Base-by-base conservation (phyloP, 2,113 vertebrate species). In the Azemiops feae region DNA sequence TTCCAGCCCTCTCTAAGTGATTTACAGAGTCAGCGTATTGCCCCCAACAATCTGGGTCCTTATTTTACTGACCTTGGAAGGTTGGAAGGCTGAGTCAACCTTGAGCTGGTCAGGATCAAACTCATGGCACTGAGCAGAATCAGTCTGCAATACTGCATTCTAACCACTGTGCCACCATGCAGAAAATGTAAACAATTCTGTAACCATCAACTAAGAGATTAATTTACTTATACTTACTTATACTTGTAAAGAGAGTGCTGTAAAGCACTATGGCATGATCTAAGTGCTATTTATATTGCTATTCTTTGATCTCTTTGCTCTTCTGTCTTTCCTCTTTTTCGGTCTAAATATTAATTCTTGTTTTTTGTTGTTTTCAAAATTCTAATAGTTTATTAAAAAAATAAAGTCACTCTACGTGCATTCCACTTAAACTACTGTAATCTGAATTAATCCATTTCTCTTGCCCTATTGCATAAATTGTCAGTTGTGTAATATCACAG, bases 401-500 rank as follows among this genome's bases (percentile, higher is more conserved):
- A 34, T 69, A 34, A 69, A 69, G 34, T 81, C 34, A 81, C 5
- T 45, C 7, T 53, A 39, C 6, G 18, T 64, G 30, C 25, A 47
- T 58, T n/a, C 14, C 53, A 47, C 27, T 47, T 27, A 91, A 91
- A 0, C 34, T 91, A 34, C 2, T 85, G 22, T 92, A 92, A 88
- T 2, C 2, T 4, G 92, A 92, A 52, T 0, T 53, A 85, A 91
- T 3, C 58, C 91, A 95, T 92, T 93, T 93, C 85, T 92, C n/a
- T 88, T 0, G 3, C 85, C 91, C 23, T 20, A 58, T 91, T 94
- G 92, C 53, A 8, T 47, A 34, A 20, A 1, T 30, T 34, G 87
- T 7, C 10, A 95, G 88, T 5, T 94, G 87, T 88, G 93, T 85
- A 93, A 94, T 43, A 0, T 25, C 89, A 87, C 23, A 91, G 47